Percentiles rank a stretch among this genome's conserved stretches.
Evolutionary conservation across 2,888 invertebrate species (phyloP).

Genomic region (Zygaena filipendulae): DNA sequence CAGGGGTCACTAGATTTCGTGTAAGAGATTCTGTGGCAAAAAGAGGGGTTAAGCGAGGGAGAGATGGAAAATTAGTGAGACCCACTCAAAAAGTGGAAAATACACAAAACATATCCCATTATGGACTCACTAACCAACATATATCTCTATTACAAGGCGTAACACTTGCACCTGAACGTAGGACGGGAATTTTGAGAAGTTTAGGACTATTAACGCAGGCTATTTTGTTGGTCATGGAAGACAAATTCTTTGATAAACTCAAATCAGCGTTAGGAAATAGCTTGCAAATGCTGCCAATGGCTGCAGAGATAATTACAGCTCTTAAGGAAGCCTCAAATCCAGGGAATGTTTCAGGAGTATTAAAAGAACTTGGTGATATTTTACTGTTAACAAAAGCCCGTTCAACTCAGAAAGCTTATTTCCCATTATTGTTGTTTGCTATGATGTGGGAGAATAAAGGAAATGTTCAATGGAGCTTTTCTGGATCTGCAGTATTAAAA

Average conservation of each 20-base stretch:
- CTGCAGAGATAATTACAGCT: conserved; percentile 9
- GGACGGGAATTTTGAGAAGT: conserved; percentile 11
- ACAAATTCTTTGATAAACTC: conserved; percentile 12
- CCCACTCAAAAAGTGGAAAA: neutral
- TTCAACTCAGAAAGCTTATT: conserved; percentile 16
- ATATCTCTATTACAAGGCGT: conserved; percentile 9
- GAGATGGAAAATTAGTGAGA: conserved; percentile 1
- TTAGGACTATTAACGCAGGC: conserved; percentile 13
- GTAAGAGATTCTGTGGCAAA: conserved; percentile 11
- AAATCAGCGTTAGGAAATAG: conserved; percentile 12
- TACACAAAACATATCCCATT: conserved; percentile 10
- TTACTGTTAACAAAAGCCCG: conserved; percentile 16
- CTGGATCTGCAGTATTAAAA: conserved; percentile 10
- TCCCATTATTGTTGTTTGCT: conserved; percentile 10
- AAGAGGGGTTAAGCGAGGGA: conserved; percentile 2
- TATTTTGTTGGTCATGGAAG: too few relatives aligned
- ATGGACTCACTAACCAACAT: conserved; percentile 7
- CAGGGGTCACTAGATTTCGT: conserved; percentile 16
- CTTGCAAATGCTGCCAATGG: conserved; percentile 20
- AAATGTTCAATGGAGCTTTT: conserved; percentile 10
- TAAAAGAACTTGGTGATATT: too few relatives aligned
- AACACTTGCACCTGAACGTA: conserved; percentile 10
- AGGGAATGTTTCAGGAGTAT: conserved; percentile 15
- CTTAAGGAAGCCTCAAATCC: conserved; percentile 18
- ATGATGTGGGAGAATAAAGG: conserved; percentile 4